Evolutionary conservation across 1,140 invertebrate species (phyloP), one percentile per base, ranked within the genome.

Genomic region (Zaprionus gabonicus): DNA sequence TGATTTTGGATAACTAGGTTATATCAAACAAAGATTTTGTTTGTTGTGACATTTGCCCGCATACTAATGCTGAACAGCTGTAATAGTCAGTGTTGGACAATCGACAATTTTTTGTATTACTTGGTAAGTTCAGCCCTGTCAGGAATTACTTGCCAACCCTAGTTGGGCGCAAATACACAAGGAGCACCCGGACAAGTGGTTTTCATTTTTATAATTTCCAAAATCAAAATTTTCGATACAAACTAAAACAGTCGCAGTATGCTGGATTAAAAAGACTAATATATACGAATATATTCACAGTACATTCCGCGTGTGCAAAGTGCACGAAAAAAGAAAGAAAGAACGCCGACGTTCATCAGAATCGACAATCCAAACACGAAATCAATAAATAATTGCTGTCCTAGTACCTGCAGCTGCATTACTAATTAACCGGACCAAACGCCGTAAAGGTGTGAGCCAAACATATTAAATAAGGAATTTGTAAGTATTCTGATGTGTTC

Each of bases 101-200:
- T n/a, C n/a, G n/a, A n/a, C n/a, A n/a, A n/a, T 17, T 4, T 2
- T 51, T 1, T 25, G 9, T 23, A 1, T 51, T 51, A 23, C 3
- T 23, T 25, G 20, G 13, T 10, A 17, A 17, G n/a, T 46, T 46
- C 46, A 70, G n/a, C 46, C 46, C 67, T 70, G 58, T 28, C 15
- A 4, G 17, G 15, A 38, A 53, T 20, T 6, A 23, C n/a, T n/a
- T 20, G 53, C 46, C 67, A 62, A 31, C 66, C 66, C 71, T 74
- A 66, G 28, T 70, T 62, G 28, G 49, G 57, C 71, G 66, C 71
- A 56, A 74, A 74, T 70, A 69, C 66, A 70, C 67, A 75, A 75
- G 46, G 66, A 57, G 38, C 7, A n/a, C 1, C 25, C 27, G 31
- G 58, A 70, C 57, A 49, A 75, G 51, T 63, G 51, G 31, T 70